Evolutionary conservation across 2,113 vertebrate species (phyloP), one percentile per base, ranked within the genome.

Genomic region (Oceanodroma tethys): DNA sequence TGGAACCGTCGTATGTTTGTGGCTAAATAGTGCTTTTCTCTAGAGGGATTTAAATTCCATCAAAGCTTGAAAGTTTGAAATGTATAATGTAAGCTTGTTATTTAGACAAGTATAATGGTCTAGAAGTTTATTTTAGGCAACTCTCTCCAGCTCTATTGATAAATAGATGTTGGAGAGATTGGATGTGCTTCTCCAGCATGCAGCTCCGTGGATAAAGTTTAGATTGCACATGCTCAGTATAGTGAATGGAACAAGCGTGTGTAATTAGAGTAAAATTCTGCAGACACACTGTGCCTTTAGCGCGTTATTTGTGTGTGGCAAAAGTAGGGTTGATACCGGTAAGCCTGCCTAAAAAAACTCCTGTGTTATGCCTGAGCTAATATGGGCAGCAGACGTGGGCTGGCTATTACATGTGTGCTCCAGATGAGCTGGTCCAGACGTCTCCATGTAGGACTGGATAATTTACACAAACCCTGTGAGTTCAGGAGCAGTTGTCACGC

Each of bases 1-100:
- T 86, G 27, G 53, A 86, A 62, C n/a, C 56, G 23, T 88, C 27
- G 14, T 76, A 76, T 60, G 60, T 81, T 95, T 93, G 68, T 86
- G 43, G 65, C 63, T 95, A 84, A 93, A 81, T 59, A 84, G 18
- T 97, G 56, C 34, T 93, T 74, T 96, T 75, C 74, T 86, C 62
- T 93, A 70, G 74, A 86, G 84, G 58, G 87, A 95, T 96, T 93
- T 96, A 96, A 90, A 87, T 96, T 95, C 94, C 79, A 81, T 92
- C 81, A 93, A 95, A 88, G 40, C 21, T 83, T n/a, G n/a, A n/a
- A n/a, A 93, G 67, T 84, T 88, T 93, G 85, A 91, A 87, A 85
- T 94, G 73, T 91, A 73, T 95, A 91, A 87, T 88, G 66, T 82
- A 96, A 91, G 88, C 76, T 93, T 1, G 1, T 96, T 94, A 89